Evolutionary conservation across 2,888 invertebrate genomes (phyloP), one percentile per base, ranked within the genome.

Genomic region (Tetragnatha montana): DNA sequence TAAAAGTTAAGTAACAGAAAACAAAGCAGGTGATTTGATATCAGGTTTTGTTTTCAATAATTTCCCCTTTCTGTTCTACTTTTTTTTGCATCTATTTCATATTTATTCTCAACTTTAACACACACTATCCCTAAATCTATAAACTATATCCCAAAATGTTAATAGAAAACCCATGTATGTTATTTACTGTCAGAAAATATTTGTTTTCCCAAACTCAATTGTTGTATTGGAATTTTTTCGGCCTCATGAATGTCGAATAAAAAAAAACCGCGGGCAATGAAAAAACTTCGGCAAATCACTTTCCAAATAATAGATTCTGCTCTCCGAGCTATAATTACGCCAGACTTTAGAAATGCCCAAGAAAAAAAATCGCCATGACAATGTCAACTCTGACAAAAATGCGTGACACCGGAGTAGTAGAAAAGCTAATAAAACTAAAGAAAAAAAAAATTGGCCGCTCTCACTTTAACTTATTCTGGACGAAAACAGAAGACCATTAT

Each of bases 401-500:
- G 60, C 60, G 60, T 60, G 60, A 60, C 60, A 60, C 14, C 60
- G 12, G 17, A 60, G 17, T 60, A 10, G 17, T 17, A 60, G 60
- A 35, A 35, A 35, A 35, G 35, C 35, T 35, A 35, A 35, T 4
- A 35, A 35, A 35, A 35, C 35, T 4, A 35, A 35, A 35, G 35
- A 35, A 35, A 60, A 60, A 60, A 60, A 4, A 60, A 60, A 60
- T 4, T 12, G 4, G 17, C 60, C 60, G 17, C 60, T 60, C 60
- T 60, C 60, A 10, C 7, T 60, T 60, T 60, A 60, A 60, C 60
- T 60, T 60, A 12, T 17, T 60, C 60, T 60, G 60, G 60, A 8
- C 17, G 60, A 60, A 60, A 60, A 60, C 17, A 78, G 78, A 78
- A 78, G 78, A 51, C 78, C 78, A 60, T 78, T 78, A 78, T 78